Evolutionary conservation across 2,888 invertebrate species (phyloP).

Genomic region (Tipula helvola): DNA sequence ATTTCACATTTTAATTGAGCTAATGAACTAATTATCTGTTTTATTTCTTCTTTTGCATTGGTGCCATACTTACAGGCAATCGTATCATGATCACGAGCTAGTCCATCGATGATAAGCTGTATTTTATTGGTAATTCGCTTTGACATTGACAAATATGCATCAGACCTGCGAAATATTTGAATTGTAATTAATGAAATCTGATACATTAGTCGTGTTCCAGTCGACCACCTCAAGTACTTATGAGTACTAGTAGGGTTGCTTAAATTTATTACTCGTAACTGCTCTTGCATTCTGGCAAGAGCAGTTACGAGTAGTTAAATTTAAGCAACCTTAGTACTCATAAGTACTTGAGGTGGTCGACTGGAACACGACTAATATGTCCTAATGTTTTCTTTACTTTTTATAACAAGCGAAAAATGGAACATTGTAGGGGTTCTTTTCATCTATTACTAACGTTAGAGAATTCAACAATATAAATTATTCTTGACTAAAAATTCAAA

Average conservation of each 20-base stretch:
- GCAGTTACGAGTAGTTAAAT: too few relatives aligned
- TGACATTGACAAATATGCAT: neutral
- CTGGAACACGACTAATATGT: too few relatives aligned
- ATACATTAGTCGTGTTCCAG: too few relatives aligned
- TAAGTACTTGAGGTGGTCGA: too few relatives aligned
- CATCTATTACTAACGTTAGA: neutral
- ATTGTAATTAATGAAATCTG: neutral
- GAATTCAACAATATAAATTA: too few relatives aligned
- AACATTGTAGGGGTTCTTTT: neutral
- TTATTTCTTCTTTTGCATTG: conserved; percentile 46
- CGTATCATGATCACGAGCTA: neutral
- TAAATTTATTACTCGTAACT: too few relatives aligned
- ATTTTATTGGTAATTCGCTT: neutral
- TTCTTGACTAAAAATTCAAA: too few relatives aligned
- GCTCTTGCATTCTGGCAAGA: too few relatives aligned
- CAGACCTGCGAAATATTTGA: neutral
- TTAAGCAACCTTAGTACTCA: too few relatives aligned
- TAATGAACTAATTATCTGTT: conserved; percentile 56
- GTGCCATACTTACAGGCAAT: neutral
- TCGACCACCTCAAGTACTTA: too few relatives aligned
- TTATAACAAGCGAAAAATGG: neutral
- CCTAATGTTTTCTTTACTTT: neutral
- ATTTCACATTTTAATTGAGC: conserved; percentile 81
- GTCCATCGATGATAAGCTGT: neutral
- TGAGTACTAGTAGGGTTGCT: too few relatives aligned